Conservation (phyloP, 2,113 vertebrate genomes). For the Xenopus laevis region DNA sequence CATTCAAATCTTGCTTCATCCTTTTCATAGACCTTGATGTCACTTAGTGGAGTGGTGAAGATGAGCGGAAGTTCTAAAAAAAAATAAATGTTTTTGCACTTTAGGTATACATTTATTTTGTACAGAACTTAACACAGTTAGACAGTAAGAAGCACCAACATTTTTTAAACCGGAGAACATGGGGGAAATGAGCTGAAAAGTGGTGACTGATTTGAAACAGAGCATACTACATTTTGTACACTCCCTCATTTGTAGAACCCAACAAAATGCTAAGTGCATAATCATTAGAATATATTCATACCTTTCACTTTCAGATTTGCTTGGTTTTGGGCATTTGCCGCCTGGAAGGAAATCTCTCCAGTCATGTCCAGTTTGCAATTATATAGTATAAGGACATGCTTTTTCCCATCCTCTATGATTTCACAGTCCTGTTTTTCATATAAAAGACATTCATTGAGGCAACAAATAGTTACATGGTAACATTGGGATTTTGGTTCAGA, state of each 20-base stretch:
- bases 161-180: too few species aligned
- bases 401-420: constrained; percentile 91
- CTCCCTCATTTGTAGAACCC: too few species aligned
- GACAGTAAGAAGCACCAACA: too few species aligned
- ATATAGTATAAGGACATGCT: constrained; percentile 85
- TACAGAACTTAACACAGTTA: too few species aligned
- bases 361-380: constrained; percentile 90
- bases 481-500: background rate
- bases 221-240: too few species aligned
- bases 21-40: constrained; percentile 92
- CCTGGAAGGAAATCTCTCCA: constrained; percentile 86
- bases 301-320: constrained; percentile 98
- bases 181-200: too few species aligned
- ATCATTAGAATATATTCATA: constrained; percentile 48
- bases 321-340: constrained; percentile 88
- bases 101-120: too few species aligned
- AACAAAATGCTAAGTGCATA: background rate
- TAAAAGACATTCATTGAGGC: constrained; percentile 29
- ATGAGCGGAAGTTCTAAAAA: constrained; percentile 83
- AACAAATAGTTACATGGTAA: background rate
- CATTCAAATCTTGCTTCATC: constrained; percentile 93
- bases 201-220: too few species aligned
- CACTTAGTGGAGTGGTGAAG: constrained; percentile 86
- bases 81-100: too few species aligned
- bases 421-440: constrained; percentile 78